Evolutionary conservation across 1,140 invertebrate species (phyloP), one percentile per base, ranked within the genome.

Genomic region (Olivierus martensii): DNA sequence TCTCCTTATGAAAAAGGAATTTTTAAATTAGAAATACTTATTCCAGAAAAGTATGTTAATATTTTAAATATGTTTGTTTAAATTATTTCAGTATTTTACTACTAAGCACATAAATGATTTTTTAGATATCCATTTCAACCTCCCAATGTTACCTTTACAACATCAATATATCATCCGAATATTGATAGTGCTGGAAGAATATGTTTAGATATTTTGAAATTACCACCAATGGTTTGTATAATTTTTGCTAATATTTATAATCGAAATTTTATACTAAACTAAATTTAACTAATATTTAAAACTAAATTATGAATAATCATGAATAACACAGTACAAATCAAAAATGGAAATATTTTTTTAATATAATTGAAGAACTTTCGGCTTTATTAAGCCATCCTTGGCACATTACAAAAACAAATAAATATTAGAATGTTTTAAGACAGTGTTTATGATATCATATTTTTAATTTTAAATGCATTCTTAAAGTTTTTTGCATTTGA

Each of bases 1-100:
- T 80, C 89, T 57, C 93, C 94, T 1, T 99, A 96, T 72, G 95
- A 95, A 67, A 97, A 96, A 79, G 94, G 94, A 60, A 92, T 94
- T 52, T 99, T 99, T 75, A 80, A 83, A 63, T 93, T 99, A 69
- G 87, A 94, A 73, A 95, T 99, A 52, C 87, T 88, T 67, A 98
- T 97, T 67, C 95, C 95, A 47, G 88, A 92, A 41, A 93, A 45
- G 54, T 56, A 38, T 6, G 28, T n/a, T n/a, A n/a, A n/a, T 28
- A 28, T 2, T 6, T 28, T 28, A 28, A 28, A 28, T 28, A 2
- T 28, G 4, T 28, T 28, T 9, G 9, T 28, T 28, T 28, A n/a
- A n/a, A n/a, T n/a, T n/a, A n/a, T n/a, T n/a, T n/a, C n/a, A n/a
- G n/a, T n/a, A n/a, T n/a, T n/a, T n/a, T n/a, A n/a, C n/a, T n/a